phyloP scores from a whole-genome alignment of 2,888 invertebrate species.

The Asteroscopus sphinx region DNA sequence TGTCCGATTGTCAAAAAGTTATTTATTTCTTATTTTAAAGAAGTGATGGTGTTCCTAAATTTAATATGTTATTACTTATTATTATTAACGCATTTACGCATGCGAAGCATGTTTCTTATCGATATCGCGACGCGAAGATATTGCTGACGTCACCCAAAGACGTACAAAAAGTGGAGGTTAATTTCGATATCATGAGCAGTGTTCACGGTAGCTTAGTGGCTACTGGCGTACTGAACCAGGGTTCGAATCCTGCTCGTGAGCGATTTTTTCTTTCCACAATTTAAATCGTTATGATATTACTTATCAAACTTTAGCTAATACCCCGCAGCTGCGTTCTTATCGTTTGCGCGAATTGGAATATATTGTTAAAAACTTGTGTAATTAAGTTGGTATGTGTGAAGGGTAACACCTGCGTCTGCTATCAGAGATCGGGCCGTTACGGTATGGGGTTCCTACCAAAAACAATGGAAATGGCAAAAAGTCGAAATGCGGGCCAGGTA shows the following conservation, averaged over 20 bases:
- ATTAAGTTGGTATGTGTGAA: slow-evolving; percentile 86
- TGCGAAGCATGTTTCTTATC: no score
- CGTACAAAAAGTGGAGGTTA: no score
- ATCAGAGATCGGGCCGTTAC: slow-evolving; percentile 86
- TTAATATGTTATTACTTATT: no score
- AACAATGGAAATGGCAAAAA: slow-evolving; percentile 89
- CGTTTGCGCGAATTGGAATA: slow-evolving; percentile 77
- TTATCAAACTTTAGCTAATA: slow-evolving; percentile 73
- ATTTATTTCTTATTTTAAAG: slow-evolving; percentile 67
- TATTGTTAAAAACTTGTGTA: slow-evolving; percentile 81
- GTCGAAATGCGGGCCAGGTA: slow-evolving; percentile 82
- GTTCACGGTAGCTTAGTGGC: no score
- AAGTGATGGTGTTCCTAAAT: slow-evolving; percentile 70
- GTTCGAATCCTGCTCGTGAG: no score
- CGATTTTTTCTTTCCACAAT: no score
- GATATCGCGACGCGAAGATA: no score
- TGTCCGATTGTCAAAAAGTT: slow-evolving; percentile 49
- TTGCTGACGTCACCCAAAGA: no score
- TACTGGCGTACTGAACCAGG: no score
- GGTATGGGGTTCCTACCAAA: slow-evolving; percentile 84
- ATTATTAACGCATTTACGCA: no score
- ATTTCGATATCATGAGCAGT: no score
- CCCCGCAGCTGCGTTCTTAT: slow-evolving; percentile 82
- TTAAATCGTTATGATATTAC: no score
- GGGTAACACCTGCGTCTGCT: slow-evolving; percentile 85